Conservation (phyloP, 2,888 invertebrate genomes). For the Caenorhabditis parvicauda region DNA sequence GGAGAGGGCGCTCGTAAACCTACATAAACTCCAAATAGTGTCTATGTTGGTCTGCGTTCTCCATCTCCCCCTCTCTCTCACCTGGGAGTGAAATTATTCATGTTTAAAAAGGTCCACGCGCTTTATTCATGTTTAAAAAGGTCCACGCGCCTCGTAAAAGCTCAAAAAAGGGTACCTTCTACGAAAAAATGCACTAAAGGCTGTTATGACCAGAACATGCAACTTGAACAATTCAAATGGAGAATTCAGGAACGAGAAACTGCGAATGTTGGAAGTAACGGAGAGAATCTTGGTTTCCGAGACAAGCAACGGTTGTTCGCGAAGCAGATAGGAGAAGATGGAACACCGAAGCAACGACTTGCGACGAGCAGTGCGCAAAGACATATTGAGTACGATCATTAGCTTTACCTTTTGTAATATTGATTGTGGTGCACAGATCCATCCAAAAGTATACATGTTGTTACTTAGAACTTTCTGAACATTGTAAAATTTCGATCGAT, state of each 20-base stretch:
- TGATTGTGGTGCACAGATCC: background rate
- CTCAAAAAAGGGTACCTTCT: background rate
- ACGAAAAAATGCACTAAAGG: background rate
- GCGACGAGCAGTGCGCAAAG: slow-evolving; percentile 33
- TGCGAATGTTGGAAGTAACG: slow-evolving; percentile 31
- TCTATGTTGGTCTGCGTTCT: no score
- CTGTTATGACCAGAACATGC: no score
- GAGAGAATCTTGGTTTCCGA: slow-evolving; percentile 88
- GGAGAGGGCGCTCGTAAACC: no score
- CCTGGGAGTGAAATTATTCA: no score
- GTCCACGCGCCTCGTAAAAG: no score
- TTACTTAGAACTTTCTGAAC: background rate
- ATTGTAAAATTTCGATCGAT: background rate
- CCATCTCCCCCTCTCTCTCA: no score
- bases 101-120: no score
- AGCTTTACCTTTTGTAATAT: background rate
- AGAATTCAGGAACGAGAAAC: slow-evolving; percentile 10
- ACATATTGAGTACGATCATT: slow-evolving; percentile 27
- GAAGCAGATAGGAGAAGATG: slow-evolving; percentile 82
- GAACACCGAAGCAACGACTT: slow-evolving; percentile 27
- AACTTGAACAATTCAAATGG: no score
- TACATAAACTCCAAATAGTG: no score
- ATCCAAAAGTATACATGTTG: no score
- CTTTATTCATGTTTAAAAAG: no score
- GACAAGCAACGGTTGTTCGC: slow-evolving; percentile 99